Conservation (phyloP, 1,140 invertebrate genomes). For the Drosophila sucinea region DNA sequence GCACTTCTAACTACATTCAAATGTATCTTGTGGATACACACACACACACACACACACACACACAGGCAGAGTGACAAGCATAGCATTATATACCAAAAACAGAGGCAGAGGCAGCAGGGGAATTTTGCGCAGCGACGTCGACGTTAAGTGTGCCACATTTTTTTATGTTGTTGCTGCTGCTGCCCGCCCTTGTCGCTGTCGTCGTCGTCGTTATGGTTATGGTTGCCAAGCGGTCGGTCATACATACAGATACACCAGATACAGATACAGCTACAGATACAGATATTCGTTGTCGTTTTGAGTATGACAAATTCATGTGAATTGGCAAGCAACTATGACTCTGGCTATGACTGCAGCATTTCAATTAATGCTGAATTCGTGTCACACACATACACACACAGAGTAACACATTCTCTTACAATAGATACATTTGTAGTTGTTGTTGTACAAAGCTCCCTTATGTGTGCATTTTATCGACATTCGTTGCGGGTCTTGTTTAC, state of each 20-base stretch:
- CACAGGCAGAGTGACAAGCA: not conserved
- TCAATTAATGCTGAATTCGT: slow-evolving; percentile 74
- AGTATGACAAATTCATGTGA: slow-evolving; percentile 74
- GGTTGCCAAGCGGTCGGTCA: slow-evolving; percentile 71
- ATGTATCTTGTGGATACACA: slow-evolving; percentile 68
- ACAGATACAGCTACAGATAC: slow-evolving; percentile 32
- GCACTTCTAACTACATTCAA: slow-evolving; percentile 75
- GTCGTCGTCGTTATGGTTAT: slow-evolving; percentile 17
- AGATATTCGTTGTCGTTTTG: slow-evolving; percentile 48
- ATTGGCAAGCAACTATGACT: slow-evolving; percentile 64
- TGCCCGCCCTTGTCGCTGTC: slow-evolving; percentile 17
- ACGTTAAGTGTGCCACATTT: slow-evolving; percentile 77
- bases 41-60: slow-evolving; percentile 14
- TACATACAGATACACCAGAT: slow-evolving; percentile 40
- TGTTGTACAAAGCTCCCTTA: slow-evolving; percentile 41
- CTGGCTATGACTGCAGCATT: slow-evolving; percentile 76
- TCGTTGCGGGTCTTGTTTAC: slow-evolving; percentile 59
- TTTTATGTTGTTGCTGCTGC: slow-evolving; percentile 41
- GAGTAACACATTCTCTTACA: slow-evolving; percentile 15
- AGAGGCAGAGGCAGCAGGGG: slow-evolving; percentile 42
- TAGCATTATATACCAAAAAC: slow-evolving; percentile 8
- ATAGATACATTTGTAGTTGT: slow-evolving; percentile 21
- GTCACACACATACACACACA: slow-evolving; percentile 54
- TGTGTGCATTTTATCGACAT: slow-evolving; percentile 62
- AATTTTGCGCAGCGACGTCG: slow-evolving; percentile 69